Evolutionary conservation across 2,113 vertebrate species (phyloP).

Genomic region (Panthera uncia): DNA sequence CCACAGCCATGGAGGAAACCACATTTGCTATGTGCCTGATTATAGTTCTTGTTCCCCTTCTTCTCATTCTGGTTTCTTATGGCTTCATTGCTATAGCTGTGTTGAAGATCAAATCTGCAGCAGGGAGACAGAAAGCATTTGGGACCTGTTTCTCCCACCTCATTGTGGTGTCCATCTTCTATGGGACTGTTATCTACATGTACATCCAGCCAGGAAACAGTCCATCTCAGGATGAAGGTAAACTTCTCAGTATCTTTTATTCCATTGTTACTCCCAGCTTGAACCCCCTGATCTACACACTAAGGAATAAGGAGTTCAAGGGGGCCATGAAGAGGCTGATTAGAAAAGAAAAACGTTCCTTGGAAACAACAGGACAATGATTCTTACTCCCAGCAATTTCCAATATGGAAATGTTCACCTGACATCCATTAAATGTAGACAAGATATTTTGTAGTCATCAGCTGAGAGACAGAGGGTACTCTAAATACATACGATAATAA

Average conservation of each 20-base stretch:
- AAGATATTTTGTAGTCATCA: neutral
- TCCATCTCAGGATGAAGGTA: neutral
- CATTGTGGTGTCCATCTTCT: conserved; percentile 22
- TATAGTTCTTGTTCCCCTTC: neutral
- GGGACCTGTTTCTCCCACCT: conserved; percentile 20
- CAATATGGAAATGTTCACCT: neutral
- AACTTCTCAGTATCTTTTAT: conserved; percentile 22
- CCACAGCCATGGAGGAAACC: neutral
- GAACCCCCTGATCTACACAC: too few relatives aligned
- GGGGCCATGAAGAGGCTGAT: neutral
- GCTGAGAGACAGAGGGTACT: neutral
- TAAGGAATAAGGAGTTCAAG: conserved; percentile 19
- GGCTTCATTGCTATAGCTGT: neutral
- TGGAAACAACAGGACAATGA: neutral
- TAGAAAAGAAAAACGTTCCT: neutral
- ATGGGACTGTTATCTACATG: conserved; percentile 1
- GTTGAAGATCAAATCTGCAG: neutral
- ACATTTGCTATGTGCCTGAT: neutral
- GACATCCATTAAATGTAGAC: neutral
- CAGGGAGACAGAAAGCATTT: neutral
- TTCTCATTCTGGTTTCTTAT: neutral
- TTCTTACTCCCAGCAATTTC: neutral
- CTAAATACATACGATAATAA: neutral
- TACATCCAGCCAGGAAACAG: conserved; percentile 9
- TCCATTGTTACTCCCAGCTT: neutral